Evolutionary conservation across 2,113 vertebrate species (phyloP).

Genomic region (Aegypius monachus): DNA sequence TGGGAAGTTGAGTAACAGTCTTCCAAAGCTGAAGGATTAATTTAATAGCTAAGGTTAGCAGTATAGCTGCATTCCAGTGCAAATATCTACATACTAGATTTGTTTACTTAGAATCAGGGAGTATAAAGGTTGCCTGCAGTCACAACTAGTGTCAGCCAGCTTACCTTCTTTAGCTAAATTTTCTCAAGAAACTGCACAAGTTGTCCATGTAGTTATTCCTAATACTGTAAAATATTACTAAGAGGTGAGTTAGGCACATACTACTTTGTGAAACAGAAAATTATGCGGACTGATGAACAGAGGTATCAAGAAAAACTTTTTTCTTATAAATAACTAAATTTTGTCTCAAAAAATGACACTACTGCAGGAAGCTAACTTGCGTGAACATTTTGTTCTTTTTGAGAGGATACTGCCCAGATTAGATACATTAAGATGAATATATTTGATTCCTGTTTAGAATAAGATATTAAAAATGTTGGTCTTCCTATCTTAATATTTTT

Average conservation of each 20-base stretch:
- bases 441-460: neutral
- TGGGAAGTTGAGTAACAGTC: neutral
- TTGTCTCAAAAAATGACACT: neutral
- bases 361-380: neutral
- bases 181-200: neutral
- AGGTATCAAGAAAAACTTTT: neutral
- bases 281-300: neutral
- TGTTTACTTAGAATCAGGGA: neutral
- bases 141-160: fast-evolving
- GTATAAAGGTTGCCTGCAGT: neutral
- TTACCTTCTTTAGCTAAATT: neutral
- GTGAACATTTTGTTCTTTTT: neutral
- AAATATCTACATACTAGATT: neutral
- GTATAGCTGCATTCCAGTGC: neutral
- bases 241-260: neutral
- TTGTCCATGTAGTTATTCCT: neutral
- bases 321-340: neutral
- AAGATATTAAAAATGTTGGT: neutral
- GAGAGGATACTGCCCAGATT: neutral
- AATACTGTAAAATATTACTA: neutral
- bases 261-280: neutral
- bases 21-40: neutral
- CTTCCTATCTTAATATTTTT: neutral
- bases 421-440: neutral
- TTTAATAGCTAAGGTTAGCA: neutral